Evolutionary conservation across 2,888 invertebrate genomes (phyloP).

Genomic region (Linyphia triangularis): DNA sequence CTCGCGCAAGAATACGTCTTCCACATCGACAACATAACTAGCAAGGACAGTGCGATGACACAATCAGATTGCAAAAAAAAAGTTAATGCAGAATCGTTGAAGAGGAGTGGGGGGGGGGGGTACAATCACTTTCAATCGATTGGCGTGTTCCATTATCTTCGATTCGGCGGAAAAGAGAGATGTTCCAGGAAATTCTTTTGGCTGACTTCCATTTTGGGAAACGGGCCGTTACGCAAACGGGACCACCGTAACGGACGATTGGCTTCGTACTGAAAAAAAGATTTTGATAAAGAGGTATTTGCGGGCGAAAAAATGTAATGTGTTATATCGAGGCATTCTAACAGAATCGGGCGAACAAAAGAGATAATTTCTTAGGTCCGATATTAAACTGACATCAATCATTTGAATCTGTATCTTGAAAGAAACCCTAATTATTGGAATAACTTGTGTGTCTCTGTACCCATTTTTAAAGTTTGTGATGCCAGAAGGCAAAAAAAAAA

Average conservation of each 20-base stretch:
- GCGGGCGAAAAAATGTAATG: not conserved
- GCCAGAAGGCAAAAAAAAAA: too few relatives aligned
- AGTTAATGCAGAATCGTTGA: not conserved
- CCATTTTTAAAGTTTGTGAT: too few relatives aligned
- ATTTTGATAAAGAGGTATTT: constrained; percentile 31
- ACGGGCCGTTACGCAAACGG: constrained; percentile 23
- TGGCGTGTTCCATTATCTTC: constrained; percentile 55
- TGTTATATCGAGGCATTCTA: too few relatives aligned
- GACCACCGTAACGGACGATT: constrained; percentile 36
- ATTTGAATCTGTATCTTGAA: too few relatives aligned
- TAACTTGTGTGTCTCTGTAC: too few relatives aligned
- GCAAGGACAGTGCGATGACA: not conserved
- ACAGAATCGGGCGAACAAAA: too few relatives aligned
- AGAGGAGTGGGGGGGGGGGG: not conserved
- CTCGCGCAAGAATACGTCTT: too few relatives aligned
- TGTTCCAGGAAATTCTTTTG: constrained; percentile 24
- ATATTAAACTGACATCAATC: too few relatives aligned
- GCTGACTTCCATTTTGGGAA: constrained; percentile 30
- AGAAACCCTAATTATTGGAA: too few relatives aligned
- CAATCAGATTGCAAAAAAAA: not conserved
- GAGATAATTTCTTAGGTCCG: too few relatives aligned
- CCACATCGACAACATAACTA: not conserved
- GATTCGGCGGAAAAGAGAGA: constrained; percentile 40
- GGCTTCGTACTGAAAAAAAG: constrained; percentile 25
- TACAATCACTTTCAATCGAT: constrained; percentile 38